These are phyloP conservation scores for Pissodes strobi DNA, from an alignment of 1,140 invertebrate species.

Conservation along the genomic window DNA sequence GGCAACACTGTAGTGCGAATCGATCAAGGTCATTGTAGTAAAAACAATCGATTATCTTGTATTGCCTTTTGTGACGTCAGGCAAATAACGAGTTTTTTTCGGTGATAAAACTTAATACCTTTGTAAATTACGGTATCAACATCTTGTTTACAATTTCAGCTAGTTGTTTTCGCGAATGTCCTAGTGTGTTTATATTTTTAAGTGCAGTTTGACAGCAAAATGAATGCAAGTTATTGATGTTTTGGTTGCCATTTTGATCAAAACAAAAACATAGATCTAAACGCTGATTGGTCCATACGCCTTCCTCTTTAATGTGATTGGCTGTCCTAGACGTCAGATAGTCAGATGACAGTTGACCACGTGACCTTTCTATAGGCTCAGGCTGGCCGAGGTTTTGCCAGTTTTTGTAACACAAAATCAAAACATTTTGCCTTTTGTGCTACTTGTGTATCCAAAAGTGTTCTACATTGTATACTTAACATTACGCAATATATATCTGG, in stretches of 20 bases:
- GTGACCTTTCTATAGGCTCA: conserved; percentile 28
- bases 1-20: too few species aligned
- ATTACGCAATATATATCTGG: not conserved
- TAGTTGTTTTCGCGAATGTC: not conserved
- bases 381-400: conserved; percentile 23
- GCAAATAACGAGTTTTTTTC: conserved; percentile 18
- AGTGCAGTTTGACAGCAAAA: not conserved
- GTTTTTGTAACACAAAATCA: conserved; percentile 9
- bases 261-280: conserved; percentile 2
- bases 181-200: not conserved
- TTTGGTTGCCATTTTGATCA: conserved; percentile 37
- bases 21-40: conserved; percentile 23
- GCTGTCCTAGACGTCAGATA: conserved; percentile 7
- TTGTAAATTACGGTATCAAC: not conserved
- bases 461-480: not conserved
- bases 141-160: too few species aligned
- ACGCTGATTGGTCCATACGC: conserved; percentile 18
- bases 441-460: not conserved
- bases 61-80: conserved; percentile 23
- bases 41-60: conserved; percentile 12
- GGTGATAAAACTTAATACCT: conserved; percentile 9
- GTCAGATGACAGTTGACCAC: conserved; percentile 28
- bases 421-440: not conserved
- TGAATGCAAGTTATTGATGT: conserved; percentile 15
- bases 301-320: conserved; percentile 13